Conservation (phyloP, 2,113 vertebrate species). For the Physeter macrocephalus region DNA sequence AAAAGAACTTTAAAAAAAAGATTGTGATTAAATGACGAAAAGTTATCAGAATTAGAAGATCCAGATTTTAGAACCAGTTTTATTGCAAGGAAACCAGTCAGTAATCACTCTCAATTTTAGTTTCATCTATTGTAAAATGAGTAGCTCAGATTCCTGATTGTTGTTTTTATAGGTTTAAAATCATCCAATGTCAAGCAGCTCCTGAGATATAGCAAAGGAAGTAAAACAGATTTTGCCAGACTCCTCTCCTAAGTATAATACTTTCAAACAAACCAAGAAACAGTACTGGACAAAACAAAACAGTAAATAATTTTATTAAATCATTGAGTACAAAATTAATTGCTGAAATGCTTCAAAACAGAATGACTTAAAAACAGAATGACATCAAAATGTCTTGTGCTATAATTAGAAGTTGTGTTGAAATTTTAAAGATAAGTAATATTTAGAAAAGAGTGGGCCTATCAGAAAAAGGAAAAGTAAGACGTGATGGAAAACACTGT, state of each 20-base stretch:
- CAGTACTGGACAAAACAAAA: not conserved
- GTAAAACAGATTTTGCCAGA: not conserved
- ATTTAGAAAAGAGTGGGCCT: not conserved
- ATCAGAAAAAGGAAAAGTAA: not conserved
- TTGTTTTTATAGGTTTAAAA: not conserved
- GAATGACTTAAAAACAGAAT: not conserved
- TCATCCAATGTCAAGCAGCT: not conserved
- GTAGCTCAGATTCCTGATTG: not conserved
- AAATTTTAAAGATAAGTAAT: not conserved
- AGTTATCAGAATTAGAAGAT: not conserved
- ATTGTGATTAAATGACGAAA: not conserved
- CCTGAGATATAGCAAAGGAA: not conserved
- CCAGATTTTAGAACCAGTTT: not conserved
- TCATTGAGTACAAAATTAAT: not conserved
- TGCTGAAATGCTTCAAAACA: not conserved
- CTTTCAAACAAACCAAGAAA: not conserved
- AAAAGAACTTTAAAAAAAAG: not conserved
- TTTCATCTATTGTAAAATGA: not conserved
- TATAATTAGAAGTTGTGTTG: not conserved
- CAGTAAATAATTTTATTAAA: not conserved
- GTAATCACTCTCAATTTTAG: not conserved
- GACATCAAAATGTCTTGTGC: not conserved
- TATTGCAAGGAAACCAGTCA: not conserved
- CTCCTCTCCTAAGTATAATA: not conserved
- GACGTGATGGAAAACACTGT: not conserved